Percentiles rank a stretch among this genome's conserved stretches.
These are phyloP conservation scores for Andricus quercusramuli DNA, from an alignment of 2,888 invertebrate species.

Conservation along the genomic window DNA sequence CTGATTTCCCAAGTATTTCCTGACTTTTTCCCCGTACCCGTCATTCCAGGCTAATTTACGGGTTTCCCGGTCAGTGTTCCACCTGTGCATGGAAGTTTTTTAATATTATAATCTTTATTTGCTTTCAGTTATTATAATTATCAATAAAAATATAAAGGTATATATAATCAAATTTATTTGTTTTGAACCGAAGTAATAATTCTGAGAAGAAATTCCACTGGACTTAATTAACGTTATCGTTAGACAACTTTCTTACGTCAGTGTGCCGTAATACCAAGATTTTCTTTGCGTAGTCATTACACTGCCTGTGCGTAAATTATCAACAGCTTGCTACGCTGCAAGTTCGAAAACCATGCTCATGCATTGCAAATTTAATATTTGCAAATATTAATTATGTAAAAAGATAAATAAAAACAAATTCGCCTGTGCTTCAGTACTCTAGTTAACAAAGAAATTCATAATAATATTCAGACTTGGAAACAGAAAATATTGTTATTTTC, in stretches of 20 bases:
- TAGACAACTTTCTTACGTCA: constrained; percentile 37
- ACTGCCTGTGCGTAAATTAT: neutral
- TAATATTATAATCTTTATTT: neutral
- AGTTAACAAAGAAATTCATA: neutral
- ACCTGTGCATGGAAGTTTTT: neutral
- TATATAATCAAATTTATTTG: too few relatives aligned
- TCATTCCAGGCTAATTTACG: too few relatives aligned
- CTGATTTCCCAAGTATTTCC: too few relatives aligned
- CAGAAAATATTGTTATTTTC: neutral
- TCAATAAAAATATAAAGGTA: too few relatives aligned
- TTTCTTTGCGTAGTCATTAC: neutral
- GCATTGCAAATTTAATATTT: neutral
- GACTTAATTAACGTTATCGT: neutral
- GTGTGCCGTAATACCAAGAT: constrained; percentile 5
- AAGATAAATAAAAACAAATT: neutral
- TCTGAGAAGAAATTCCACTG: too few relatives aligned
- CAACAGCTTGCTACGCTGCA: neutral
- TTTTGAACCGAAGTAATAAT: too few relatives aligned
- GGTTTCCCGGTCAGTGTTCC: too few relatives aligned
- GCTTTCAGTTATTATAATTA: neutral
- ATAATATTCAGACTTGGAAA: neutral
- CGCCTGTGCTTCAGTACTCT: neutral
- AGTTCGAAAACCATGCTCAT: neutral
- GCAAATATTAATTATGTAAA: neutral
- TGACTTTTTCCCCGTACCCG: too few relatives aligned